These are phyloP conservation scores for Cydia pomonella DNA, from an alignment of 1,140 invertebrate species.

Conservation along the genomic window DNA sequence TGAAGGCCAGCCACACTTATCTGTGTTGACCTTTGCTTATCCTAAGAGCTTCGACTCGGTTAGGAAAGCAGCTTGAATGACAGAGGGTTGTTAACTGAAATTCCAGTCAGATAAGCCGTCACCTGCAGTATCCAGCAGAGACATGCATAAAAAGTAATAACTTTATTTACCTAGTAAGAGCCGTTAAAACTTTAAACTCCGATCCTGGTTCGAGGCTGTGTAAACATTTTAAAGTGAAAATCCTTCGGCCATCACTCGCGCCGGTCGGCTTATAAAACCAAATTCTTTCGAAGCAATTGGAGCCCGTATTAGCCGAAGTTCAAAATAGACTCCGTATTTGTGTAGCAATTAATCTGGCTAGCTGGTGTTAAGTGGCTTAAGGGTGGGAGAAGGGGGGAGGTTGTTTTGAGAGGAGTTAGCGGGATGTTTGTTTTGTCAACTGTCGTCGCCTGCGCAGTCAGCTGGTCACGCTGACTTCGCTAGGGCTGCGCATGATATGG, in stretches of 20 bases:
- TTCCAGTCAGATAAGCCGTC: no score
- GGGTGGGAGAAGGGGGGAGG: not conserved
- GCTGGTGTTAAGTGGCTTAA: slow-evolving; percentile 23
- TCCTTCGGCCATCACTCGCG: not conserved
- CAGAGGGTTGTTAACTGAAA: no score
- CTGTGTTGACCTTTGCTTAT: no score
- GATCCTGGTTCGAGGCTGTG: not conserved
- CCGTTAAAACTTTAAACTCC: no score
- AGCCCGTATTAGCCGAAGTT: not conserved
- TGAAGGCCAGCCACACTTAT: no score
- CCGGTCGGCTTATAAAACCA: slow-evolving; percentile 10
- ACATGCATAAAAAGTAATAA: no score
- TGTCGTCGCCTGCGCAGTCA: slow-evolving; percentile 21
- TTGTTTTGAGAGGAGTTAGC: slow-evolving; percentile 26
- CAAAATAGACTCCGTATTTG: slow-evolving; percentile 28
- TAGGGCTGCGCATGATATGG: not conserved
- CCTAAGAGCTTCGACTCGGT: no score
- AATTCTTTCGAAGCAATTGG: slow-evolving; percentile 20
- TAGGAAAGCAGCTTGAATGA: no score
- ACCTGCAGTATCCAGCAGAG: no score
- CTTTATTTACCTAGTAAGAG: no score
- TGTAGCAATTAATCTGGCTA: slow-evolving; percentile 30
- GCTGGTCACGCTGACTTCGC: not conserved
- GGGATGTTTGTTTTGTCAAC: slow-evolving; percentile 31
- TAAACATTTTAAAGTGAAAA: not conserved